Evolutionary conservation across 2,797 vertebrate genomes (phyloP).

Genomic region (Danio kyathit): DNA sequence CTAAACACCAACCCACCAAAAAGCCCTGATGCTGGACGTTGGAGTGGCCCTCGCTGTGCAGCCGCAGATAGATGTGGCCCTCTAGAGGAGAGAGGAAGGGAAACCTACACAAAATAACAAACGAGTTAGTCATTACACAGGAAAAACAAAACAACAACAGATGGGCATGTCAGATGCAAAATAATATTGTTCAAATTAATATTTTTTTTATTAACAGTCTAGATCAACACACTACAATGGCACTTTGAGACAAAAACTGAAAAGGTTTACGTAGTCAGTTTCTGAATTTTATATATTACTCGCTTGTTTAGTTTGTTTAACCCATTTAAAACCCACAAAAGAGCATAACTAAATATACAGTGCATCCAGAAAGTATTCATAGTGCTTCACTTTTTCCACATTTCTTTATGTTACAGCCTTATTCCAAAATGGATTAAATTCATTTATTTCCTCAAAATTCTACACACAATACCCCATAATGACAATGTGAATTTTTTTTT

Average conservation of each 20-base stretch:
- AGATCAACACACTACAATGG: background rate
- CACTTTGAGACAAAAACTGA: background rate
- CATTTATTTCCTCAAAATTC: no score
- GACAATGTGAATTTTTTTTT: no score
- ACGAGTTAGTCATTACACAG: background rate
- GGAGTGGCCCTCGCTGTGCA: conserved; percentile 78
- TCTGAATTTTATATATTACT: no score
- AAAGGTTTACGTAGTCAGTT: no score
- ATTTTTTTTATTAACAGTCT: background rate
- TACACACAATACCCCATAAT: no score
- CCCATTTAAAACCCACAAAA: background rate
- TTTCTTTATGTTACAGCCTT: no score
- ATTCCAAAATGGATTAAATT: no score
- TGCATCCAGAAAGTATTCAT: no score
- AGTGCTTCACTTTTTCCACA: no score
- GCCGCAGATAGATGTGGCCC: conserved; percentile 79
- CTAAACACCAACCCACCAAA: conserved; percentile 73
- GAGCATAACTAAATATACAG: background rate
- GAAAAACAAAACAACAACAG: background rate
- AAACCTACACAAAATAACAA: conserved; percentile 70
- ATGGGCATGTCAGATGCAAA: background rate
- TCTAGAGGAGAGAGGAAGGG: conserved; percentile 86
- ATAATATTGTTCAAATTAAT: background rate
- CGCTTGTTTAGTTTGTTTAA: background rate
- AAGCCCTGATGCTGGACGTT: conserved; percentile 80